Evolutionary conservation across 2,888 invertebrate species (phyloP), one percentile per base, ranked within the genome.

Genomic region (Apodemia zela): DNA sequence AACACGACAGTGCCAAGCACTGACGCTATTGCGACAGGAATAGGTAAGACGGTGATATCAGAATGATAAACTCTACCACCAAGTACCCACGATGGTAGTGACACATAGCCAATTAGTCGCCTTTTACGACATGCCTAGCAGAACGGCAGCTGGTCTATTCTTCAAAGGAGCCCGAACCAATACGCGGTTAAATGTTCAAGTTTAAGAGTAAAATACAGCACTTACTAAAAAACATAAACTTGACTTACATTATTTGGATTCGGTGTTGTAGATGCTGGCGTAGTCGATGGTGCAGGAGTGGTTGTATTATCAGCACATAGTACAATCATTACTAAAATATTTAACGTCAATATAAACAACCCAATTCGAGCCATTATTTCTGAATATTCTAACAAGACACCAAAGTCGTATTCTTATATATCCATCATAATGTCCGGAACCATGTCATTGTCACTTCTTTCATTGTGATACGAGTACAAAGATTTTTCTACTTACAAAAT

Each of bases 301-400:
- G 76, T 71, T 10, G 71, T 69, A 38, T 67, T 66, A 25, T 73
- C 69, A n/a, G 72, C 69, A 61, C 72, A 68, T 59, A 66, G 62
- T 33, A 69, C 71, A 13, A 69, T 63, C 60, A 65, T 66, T 25
- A 66, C 65, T n/a, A 70, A 58, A 25, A 66, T 57, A 17, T 65
- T 25, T 29, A 74, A 59, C 42, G 73, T 54, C 45, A 75, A 60
- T 13, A 74, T 45, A 58, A 69, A 69, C 29, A 74, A 66, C 63
- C 38, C 64, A 17, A 70, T 64, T 62, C 70, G 72, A 29, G 63
- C 65, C 78, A 77, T 79, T 51, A 38, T 69, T 71, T 54, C 47
- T 29, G n/a, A 35, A 61, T 60, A 59, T 61, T 63, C 58, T 42
- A 15, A 42, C 33, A 61, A 65, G 58, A 68, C 63, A 57, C 59